phyloP scores from a whole-genome alignment of 2,888 invertebrate genomes.

The Mechanitis messenoides region DNA sequence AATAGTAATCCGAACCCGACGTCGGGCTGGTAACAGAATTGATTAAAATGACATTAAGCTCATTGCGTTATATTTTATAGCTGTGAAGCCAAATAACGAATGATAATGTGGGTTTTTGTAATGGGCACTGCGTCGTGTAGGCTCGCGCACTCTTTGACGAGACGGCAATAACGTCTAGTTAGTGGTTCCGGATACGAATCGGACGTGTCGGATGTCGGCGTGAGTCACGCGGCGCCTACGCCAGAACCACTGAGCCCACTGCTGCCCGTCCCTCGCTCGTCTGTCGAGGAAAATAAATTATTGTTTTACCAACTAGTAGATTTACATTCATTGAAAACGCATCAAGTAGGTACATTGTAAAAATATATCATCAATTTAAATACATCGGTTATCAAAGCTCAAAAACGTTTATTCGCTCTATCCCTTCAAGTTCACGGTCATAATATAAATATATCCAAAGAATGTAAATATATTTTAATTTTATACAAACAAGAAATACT shows the following conservation, averaged over 20 bases:
- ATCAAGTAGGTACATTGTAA: too few species aligned
- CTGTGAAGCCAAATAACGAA: conserved; percentile 29
- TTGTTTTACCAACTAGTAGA: conserved; percentile 26
- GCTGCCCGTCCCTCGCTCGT: conserved; percentile 37
- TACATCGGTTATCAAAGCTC: too few species aligned
- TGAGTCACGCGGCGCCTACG: conserved; percentile 73
- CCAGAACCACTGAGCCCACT: conserved; percentile 43
- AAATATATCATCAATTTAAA: too few species aligned
- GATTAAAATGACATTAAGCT: neutral
- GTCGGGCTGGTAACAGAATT: neutral
- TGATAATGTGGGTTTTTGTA: conserved; percentile 45
- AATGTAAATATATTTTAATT: too few species aligned
- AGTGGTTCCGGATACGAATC: conserved; percentile 75
- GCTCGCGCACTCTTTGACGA: conserved; percentile 55
- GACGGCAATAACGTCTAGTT: conserved; percentile 65
- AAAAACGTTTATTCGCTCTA: too few species aligned
- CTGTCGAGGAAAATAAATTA: conserved; percentile 27
- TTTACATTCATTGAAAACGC: conserved; percentile 9
- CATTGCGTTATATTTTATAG: conserved; percentile 1
- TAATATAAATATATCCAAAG: too few species aligned
- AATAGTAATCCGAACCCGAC: too few species aligned
- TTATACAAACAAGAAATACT: too few species aligned
- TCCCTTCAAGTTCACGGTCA: too few species aligned
- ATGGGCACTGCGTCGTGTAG: conserved; percentile 55
- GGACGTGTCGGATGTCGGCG: conserved; percentile 77